These are phyloP conservation scores for Rhamnusium bicolor DNA, from an alignment of 2,888 invertebrate genomes.

Conservation along the genomic window DNA sequence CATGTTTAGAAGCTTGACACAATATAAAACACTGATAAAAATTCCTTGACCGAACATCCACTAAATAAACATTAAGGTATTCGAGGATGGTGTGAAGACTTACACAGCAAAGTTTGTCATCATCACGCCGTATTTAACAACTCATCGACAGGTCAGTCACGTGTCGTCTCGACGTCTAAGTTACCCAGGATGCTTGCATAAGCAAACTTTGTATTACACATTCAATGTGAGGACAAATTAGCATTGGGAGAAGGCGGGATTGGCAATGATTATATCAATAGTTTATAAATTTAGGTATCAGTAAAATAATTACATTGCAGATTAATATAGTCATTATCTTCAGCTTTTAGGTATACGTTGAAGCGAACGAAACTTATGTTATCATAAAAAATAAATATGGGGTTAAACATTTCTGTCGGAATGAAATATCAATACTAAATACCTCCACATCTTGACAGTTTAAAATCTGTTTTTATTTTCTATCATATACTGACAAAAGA, in stretches of 20 bases:
- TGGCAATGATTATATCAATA: constrained; percentile 9
- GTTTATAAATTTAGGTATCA: background rate
- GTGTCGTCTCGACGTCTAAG: constrained; percentile 51
- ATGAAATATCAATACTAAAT: too few species aligned
- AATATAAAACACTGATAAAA: background rate
- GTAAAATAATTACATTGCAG: background rate
- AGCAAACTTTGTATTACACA: constrained; percentile 47
- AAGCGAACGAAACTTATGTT: too few species aligned
- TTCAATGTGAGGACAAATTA: constrained; percentile 38
- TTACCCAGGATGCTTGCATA: constrained; percentile 39
- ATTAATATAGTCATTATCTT: too few species aligned
- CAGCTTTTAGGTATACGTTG: too few species aligned
- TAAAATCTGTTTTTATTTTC: too few species aligned
- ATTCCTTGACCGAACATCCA: constrained; percentile 12
- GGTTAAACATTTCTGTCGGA: too few species aligned
- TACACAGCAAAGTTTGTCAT: constrained; percentile 24
- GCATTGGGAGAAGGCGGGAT: constrained; percentile 21
- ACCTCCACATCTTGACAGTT: too few species aligned
- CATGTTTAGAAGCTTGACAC: background rate
- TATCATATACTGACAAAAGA: too few species aligned
- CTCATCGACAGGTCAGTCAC: constrained; percentile 52
- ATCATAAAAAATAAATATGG: too few species aligned
- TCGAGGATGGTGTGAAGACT: constrained; percentile 14
- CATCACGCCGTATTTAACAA: constrained; percentile 42
- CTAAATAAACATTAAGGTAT: constrained; percentile 27